These are phyloP conservation scores for Hydriomena furcata DNA, from an alignment of 2,888 invertebrate genomes.

Conservation along the genomic window DNA sequence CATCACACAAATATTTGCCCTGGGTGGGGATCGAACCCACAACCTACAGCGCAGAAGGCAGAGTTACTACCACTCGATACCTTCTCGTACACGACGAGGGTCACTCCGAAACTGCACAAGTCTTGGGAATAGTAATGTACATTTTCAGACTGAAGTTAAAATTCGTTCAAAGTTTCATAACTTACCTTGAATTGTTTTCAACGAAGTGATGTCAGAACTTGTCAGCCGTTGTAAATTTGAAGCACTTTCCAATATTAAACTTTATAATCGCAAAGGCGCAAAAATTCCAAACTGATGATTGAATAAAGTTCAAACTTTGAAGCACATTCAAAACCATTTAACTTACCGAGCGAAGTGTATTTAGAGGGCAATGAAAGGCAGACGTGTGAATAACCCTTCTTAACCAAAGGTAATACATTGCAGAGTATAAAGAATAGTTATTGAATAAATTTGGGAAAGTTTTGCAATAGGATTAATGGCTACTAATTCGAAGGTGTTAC, in stretches of 20 bases:
- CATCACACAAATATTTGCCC: no score
- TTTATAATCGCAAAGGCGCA: conserved; percentile 14
- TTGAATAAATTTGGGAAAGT: background rate
- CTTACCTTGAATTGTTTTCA: background rate
- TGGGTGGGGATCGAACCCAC: no score
- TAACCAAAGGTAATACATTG: conserved; percentile 20
- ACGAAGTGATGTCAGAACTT: conserved; percentile 16
- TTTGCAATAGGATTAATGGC: conserved; percentile 5
- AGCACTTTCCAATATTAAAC: conserved; percentile 18
- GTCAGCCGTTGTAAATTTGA: background rate
- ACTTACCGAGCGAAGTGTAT: conserved; percentile 27
- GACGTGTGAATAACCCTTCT: conserved; percentile 34
- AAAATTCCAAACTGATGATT: conserved; percentile 27
- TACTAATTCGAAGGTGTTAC: background rate
- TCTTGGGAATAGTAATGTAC: no score
- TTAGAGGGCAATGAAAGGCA: conserved; percentile 33
- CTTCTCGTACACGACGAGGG: no score
- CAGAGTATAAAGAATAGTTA: background rate
- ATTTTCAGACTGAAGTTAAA: no score
- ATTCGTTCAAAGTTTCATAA: no score
- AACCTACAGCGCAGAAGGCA: no score
- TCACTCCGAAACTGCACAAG: no score
- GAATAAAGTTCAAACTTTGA: conserved; percentile 34
- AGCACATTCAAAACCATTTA: conserved; percentile 34
- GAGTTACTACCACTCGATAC: no score